Percentiles rank a stretch among this genome's conserved stretches.
Conservation (phyloP, 2,113 vertebrate genomes). For the Amazona vittata region DNA sequence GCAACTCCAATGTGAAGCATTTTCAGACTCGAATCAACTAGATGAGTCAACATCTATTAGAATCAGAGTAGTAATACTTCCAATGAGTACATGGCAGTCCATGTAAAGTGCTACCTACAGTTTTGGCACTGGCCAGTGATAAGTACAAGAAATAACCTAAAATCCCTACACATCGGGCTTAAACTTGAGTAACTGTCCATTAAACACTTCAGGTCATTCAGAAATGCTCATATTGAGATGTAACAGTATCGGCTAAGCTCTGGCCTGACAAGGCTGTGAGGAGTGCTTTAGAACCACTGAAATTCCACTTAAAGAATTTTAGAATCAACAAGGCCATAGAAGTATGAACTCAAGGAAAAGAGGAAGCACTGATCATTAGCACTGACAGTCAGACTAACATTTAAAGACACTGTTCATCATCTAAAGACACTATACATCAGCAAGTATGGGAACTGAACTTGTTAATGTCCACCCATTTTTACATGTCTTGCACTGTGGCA, state of each 20-base stretch:
- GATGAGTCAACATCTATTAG: not conserved
- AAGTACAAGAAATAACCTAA: not conserved
- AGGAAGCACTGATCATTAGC: not conserved
- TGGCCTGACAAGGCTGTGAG: fast-evolving
- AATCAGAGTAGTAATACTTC: not conserved
- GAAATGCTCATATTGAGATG: not conserved
- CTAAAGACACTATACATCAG: too few species aligned
- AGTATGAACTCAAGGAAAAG: not conserved
- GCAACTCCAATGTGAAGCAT: not conserved
- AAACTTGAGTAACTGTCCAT: not conserved
- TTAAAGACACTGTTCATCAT: not conserved
- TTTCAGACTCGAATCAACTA: not conserved
- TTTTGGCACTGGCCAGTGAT: not conserved
- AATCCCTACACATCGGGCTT: not conserved
- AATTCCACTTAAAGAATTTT: not conserved
- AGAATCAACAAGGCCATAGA: not conserved
- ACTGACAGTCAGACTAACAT: not conserved
- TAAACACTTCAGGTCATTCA: not conserved
- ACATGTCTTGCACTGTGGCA: not conserved
- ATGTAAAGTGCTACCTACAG: not conserved
- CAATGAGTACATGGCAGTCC: not conserved
- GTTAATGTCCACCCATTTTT: not conserved
- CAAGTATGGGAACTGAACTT: not conserved
- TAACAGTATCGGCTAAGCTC: not conserved
- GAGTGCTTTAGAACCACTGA: not conserved